Base-by-base conservation (phyloP, 1,140 invertebrate species). In the Asobara japonica region DNA sequence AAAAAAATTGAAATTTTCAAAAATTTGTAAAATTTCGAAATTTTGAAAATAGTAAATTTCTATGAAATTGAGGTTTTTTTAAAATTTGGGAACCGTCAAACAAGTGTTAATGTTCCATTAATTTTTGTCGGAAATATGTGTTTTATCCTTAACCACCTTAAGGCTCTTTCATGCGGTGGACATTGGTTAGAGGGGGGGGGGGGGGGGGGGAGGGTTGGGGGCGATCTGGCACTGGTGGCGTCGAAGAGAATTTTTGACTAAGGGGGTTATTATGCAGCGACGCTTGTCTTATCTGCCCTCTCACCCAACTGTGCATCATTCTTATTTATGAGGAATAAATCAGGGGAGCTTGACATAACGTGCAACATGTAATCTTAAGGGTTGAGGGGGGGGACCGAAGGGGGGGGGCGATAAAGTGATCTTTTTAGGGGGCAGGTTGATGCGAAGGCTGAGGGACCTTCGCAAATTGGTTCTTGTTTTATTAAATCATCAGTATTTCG, bases 221-320 rank as follows among this genome's bases (percentile, higher is more conserved):
- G 45, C 20, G 45, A 51, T 51, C 45, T 51, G 45, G 45, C 8
- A 51, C n/a, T 51, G 31, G 25, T 60, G 60, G 60, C 60, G 69
- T 45, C 33, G 67, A 73, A 69, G 61, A 62, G 72, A 69, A 73
- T 73, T 73, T 73, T 73, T 73, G 65, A 73, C 69, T 73, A 73
- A 69, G 66, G 36, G 66, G 33, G 36, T 33, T 69, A 65, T 65
- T 73, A 73, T 69, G 61, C 62, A 36, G 30, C 48, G 45, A 29
- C 38, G 30, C 36, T 69, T 51, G 72, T 69, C 66, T 73, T 73
- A 73, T 73, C 72, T 48, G 36, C 29, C 31, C 56, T 38, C 31
- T 62, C 20, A 29, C 16, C 25, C 7, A n/a, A n/a, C 18, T 68
- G 16, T 56, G 27, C 38, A 70, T 64, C 56, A 70, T 70, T 51